Evolutionary conservation across 2,888 invertebrate genomes (phyloP), one percentile per base, ranked within the genome.

Genomic region (Metallyticus violacea): DNA sequence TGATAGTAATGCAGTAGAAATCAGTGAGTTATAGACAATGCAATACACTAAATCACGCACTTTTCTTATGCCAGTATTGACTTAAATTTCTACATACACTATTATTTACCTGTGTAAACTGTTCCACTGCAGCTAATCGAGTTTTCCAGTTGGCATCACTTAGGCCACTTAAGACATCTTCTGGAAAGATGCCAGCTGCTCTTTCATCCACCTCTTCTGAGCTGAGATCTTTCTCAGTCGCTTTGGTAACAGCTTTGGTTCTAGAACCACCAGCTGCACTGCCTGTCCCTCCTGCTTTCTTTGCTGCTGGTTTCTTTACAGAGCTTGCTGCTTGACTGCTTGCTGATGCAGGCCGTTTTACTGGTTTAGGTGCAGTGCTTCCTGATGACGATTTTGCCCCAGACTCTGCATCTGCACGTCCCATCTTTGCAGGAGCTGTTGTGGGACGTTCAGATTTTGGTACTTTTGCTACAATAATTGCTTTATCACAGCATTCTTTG

Each of bases 401-500:
- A 6, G 88, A 81, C 77, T 89, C 89, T n/a, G 88, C 85, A 6
- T 89, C 88, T 77, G 89, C 89, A 0, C 80, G 30, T 15, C 93
- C 90, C 78, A 92, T 93, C 85, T 93, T 93, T 0, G 93, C 91
- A 0, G 94, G 93, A 0, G 93, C 93, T 0, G 93, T 92, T 82
- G 93, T 93, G 0, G 94, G 91, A 88, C 95, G 94, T 0, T 92
- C 91, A 26, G 95, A 94, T 0, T 94, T 94, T 0, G 94, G 91
- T 22, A 95, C 92, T 92, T 97, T 97, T 4, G 96, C 95, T 89
- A 95, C 93, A 87, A 98, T 96, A 85, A 97, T 97, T 76, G 98
- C 98, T 92, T 98, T 99, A 85, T 99, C 98, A 89, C 96, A 96
- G 90, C 95, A 97, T 91, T 99, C 99, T 91, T 97, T 98, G 81